Conservation (phyloP, 2,113 vertebrate species). For the Lamprologus lemairii region DNA sequence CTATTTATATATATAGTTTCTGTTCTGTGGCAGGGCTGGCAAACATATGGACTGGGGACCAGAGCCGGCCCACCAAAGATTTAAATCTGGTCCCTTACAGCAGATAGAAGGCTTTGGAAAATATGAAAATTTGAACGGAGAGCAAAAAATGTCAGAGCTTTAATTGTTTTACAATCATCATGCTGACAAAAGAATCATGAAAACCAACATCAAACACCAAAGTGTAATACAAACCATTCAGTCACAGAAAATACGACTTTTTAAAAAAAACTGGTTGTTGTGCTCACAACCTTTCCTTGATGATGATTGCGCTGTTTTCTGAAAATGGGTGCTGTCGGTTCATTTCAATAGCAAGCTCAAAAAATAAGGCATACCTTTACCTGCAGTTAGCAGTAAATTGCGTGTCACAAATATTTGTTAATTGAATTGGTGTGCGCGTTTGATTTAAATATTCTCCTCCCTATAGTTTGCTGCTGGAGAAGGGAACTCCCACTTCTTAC, state of each 20-base stretch:
- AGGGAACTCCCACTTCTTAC: background rate
- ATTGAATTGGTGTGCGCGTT: background rate
- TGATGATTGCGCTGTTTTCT: background rate
- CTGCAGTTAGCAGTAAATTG: background rate
- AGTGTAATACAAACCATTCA: background rate
- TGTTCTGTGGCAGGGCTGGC: background rate
- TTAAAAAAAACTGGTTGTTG: background rate
- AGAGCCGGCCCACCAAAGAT: fast-evolving
- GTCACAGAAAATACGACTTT: background rate
- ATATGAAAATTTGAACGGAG: background rate
- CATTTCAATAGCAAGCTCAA: background rate
- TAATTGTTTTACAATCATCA: background rate
- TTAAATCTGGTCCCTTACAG: background rate
- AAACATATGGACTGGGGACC: background rate
- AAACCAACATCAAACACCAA: background rate
- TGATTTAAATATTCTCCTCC: background rate
- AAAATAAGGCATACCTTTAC: background rate
- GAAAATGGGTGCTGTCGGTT: background rate
- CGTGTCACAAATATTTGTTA: background rate
- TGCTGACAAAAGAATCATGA: background rate
- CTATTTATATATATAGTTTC: background rate
- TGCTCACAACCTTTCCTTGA: background rate
- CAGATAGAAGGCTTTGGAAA: background rate
- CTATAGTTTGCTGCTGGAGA: background rate
- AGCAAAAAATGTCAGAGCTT: background rate